Evolutionary conservation across 2,888 invertebrate genomes (phyloP).

Genomic region (Lithophane socia): DNA sequence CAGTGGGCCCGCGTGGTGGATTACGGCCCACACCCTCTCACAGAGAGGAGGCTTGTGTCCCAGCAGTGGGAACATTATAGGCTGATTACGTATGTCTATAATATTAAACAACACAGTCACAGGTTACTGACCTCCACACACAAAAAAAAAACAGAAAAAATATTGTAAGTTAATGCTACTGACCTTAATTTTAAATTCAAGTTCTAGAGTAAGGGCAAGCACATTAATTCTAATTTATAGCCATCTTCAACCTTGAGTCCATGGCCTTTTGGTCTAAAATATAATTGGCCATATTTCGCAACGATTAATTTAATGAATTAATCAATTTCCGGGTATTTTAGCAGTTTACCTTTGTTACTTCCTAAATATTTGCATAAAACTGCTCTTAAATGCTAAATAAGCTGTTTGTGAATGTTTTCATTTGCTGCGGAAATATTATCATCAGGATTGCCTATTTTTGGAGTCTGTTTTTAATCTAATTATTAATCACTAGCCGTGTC

Average conservation of each 20-base stretch:
- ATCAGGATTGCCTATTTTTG: background rate
- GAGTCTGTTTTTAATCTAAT: background rate
- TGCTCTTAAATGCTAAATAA: background rate
- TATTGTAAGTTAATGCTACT: background rate
- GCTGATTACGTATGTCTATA: too few species aligned
- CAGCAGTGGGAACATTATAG: too few species aligned
- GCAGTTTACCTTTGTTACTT: slow-evolving; percentile 49
- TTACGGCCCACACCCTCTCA: too few species aligned
- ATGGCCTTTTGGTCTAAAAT: slow-evolving; percentile 42
- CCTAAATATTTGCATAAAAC: slow-evolving; percentile 44
- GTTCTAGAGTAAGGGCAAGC: slow-evolving; percentile 44
- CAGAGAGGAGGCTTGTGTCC: too few species aligned
- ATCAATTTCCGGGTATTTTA: slow-evolving; percentile 31
- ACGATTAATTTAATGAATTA: slow-evolving; percentile 4
- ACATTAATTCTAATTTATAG: slow-evolving; percentile 23
- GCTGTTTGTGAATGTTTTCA: background rate
- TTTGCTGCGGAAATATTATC: background rate
- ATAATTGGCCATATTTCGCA: slow-evolving; percentile 42
- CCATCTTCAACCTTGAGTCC: slow-evolving; percentile 37
- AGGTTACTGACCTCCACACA: slow-evolving; percentile 34
- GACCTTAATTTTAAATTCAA: slow-evolving; percentile 44
- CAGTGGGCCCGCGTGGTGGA: too few species aligned
- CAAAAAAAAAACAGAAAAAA: background rate
- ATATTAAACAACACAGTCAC: too few species aligned
- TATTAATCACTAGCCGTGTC: background rate